These are phyloP conservation scores for Gisinianus flammeolus DNA, from an alignment of 2,888 invertebrate species.

Conservation along the genomic window DNA sequence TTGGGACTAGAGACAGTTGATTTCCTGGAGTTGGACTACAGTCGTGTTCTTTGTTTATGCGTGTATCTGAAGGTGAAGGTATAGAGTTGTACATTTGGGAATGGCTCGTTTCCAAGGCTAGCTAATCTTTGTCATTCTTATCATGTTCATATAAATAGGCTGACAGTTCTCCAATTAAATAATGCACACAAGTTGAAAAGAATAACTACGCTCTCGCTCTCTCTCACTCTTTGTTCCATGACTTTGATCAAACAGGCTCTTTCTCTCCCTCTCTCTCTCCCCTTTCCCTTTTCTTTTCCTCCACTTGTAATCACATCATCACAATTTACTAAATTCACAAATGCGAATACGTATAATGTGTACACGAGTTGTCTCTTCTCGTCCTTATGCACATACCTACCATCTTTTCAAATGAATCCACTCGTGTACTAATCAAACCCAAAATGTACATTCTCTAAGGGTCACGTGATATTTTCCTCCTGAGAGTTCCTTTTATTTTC, in stretches of 20 bases:
- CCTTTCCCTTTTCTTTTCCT: neutral
- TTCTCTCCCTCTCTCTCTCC: neutral
- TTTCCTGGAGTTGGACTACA: too few relatives aligned
- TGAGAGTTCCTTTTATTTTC: too few relatives aligned
- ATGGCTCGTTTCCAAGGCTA: conserved; percentile 10
- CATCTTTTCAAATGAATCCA: too few relatives aligned
- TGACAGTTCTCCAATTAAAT: conserved; percentile 44
- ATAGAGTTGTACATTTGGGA: neutral
- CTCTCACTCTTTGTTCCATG: conserved; percentile 37
- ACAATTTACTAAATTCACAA: conserved; percentile 13
- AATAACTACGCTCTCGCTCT: conserved; percentile 31
- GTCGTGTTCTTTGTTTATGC: neutral
- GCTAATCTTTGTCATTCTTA: conserved; percentile 43
- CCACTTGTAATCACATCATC: conserved; percentile 25
- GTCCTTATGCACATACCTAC: too few relatives aligned
- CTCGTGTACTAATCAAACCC: too few relatives aligned
- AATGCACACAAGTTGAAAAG: conserved; percentile 46
- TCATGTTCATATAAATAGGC: conserved; percentile 46
- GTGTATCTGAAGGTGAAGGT: neutral
- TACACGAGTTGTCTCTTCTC: too few relatives aligned
- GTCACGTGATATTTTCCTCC: too few relatives aligned
- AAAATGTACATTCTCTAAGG: too few relatives aligned
- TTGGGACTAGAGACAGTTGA: too few relatives aligned
- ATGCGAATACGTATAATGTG: too few relatives aligned
- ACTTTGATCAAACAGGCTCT: conserved; percentile 30